These are phyloP conservation scores for Chaunax sp. DNA, from an alignment of 2,797 vertebrate genomes.

Conservation along the genomic window DNA sequence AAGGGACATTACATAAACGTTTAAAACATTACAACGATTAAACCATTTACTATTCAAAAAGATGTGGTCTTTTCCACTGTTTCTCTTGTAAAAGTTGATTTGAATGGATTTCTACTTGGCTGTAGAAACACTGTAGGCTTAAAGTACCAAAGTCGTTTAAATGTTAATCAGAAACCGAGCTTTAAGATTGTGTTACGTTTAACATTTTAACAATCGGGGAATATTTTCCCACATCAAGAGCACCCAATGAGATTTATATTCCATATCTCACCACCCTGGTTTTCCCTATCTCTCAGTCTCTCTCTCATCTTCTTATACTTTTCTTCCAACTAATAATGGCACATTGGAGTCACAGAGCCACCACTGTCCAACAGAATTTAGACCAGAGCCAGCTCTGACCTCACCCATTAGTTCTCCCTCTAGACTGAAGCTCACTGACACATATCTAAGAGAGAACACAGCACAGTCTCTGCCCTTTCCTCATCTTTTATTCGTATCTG, in stretches of 20 bases:
- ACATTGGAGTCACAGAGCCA: slow-evolving; percentile 56
- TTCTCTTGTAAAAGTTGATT: slow-evolving; percentile 10
- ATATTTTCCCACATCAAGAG: slow-evolving; percentile 10
- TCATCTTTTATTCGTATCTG: slow-evolving; percentile 85
- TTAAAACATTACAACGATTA: slow-evolving; percentile 3
- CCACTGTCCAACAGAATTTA: slow-evolving; percentile 42
- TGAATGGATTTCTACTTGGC: slow-evolving; percentile 11
- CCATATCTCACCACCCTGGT: not conserved
- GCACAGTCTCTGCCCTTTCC: slow-evolving; percentile 74
- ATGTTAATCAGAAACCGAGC: slow-evolving; percentile 17
- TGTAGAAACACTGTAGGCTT: slow-evolving; percentile 3
- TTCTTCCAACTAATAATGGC: slow-evolving; percentile 35
- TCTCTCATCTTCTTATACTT: slow-evolving; percentile 35
- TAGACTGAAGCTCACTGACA: slow-evolving; percentile 69
- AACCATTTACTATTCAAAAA: not conserved
- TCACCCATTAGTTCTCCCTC: slow-evolving; percentile 34
- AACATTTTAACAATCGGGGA: slow-evolving; percentile 4
- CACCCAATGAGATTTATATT: slow-evolving; percentile 4
- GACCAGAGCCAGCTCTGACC: slow-evolving; percentile 52
- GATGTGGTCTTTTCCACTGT: not conserved
- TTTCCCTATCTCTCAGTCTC: slow-evolving; percentile 4
- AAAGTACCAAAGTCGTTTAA: slow-evolving; percentile 26
- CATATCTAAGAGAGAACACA: slow-evolving; percentile 35
- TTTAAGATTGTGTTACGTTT: slow-evolving; percentile 29
- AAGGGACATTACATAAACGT: not conserved